A percentile compares a stretch with the other conserved stretches of the same genome.
phyloP scores from a whole-genome alignment of 1,140 invertebrate genomes.

The Achroia grisella region DNA sequence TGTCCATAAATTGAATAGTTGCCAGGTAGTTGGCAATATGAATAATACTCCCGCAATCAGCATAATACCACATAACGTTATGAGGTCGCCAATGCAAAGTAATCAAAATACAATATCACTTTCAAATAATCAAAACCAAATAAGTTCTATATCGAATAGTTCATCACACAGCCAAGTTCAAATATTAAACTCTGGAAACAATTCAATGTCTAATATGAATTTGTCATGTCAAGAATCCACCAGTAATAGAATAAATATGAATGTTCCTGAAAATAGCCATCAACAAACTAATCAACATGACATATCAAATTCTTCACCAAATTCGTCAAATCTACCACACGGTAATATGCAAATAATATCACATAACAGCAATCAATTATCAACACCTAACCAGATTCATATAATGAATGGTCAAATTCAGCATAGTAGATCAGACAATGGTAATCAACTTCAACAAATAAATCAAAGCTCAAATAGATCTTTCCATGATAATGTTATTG shows the following conservation, averaged over 20 bases:
- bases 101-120: constrained; percentile 55
- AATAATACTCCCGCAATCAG: constrained; percentile 54
- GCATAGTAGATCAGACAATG: constrained; percentile 49
- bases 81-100: constrained; percentile 47
- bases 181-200: constrained; percentile 52
- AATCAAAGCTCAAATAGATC: constrained; percentile 46
- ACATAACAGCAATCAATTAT: constrained; percentile 45
- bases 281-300: constrained; percentile 48
- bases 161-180: constrained; percentile 50
- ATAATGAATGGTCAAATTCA: constrained; percentile 67
- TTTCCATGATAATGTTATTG: constrained; percentile 57
- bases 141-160: constrained; percentile 47
- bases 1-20: constrained; percentile 62
- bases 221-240: constrained; percentile 55
- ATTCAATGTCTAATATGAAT: constrained; percentile 54
- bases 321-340: constrained; percentile 44
- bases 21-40: constrained; percentile 53
- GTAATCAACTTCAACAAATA: constrained; percentile 47
- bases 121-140: constrained; percentile 54
- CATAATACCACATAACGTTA: constrained; percentile 59
- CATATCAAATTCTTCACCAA: constrained; percentile 35
- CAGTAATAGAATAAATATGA: constrained; percentile 49
- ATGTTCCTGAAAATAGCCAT: constrained; percentile 31
- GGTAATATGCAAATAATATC: constrained; percentile 58
- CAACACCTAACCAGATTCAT: constrained; percentile 55